A percentile compares a stretch with the other conserved stretches of the same genome.
Conservation (phyloP, 23 tunicate species). For the Styela plicata region DNA sequence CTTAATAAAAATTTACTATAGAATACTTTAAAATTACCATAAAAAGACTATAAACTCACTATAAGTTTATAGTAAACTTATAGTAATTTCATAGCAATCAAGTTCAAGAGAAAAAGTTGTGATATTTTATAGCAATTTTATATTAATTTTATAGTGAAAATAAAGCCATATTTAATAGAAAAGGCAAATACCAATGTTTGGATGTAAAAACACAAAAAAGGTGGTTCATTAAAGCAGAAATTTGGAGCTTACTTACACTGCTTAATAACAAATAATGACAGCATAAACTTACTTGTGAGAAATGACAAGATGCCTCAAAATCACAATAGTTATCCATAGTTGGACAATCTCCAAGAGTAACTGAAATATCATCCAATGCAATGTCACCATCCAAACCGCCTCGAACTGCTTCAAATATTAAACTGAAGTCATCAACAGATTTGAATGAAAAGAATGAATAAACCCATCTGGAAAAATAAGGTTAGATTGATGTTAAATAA, state of each 20-base stretch:
- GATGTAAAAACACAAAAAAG: neutral
- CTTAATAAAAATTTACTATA: no score
- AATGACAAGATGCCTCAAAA: slow-evolving; percentile 81
- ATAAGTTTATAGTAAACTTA: no score
- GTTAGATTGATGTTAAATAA: neutral
- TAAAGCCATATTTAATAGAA: no score
- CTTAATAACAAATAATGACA: neutral
- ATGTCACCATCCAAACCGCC: slow-evolving; percentile 85
- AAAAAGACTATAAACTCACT: no score
- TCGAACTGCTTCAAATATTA: slow-evolving; percentile 63
- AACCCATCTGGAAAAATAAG: slow-evolving; percentile 68
- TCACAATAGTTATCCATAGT: slow-evolving; percentile 62
- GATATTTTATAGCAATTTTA: no score
- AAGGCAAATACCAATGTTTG: no score
- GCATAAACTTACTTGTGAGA: slow-evolving; percentile 27
- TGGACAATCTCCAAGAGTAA: slow-evolving; percentile 62
- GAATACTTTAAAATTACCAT: no score
- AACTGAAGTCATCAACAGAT: slow-evolving; percentile 38
- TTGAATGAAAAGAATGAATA: slow-evolving; percentile 49
- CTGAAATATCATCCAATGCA: slow-evolving; percentile 80
- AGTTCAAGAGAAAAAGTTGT: no score
- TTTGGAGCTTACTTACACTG: neutral
- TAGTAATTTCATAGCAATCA: no score
- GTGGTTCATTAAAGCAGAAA: neutral
- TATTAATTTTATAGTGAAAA: neutral